Base-by-base conservation (phyloP, 53 echinoderm and acorn worm genomes). In the Echinometra lucunter region DNA sequence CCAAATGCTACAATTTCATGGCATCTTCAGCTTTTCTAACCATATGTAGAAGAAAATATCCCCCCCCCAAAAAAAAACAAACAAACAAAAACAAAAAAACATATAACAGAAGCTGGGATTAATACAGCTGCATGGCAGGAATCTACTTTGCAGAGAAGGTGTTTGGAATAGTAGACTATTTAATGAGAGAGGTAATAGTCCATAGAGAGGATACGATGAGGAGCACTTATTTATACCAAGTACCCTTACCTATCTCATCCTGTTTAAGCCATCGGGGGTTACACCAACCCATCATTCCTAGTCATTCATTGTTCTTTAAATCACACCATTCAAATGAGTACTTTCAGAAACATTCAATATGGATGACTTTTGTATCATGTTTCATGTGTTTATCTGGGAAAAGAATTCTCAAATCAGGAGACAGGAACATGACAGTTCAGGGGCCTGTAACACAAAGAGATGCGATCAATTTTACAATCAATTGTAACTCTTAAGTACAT, bases 111-210 rank as follows among this genome's bases (percentile, higher is more conserved):
- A 56, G 56, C 13, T 66, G 66, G n/a, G 66, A 66, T 66, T 17
- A n/a, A 25, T 66, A 81, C 17, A 42, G 0, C 44, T 81, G 2
- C 25, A 81, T 13, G 9, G 42, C 81, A 19, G 7, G 44, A 74
- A 69, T 69, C 13, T 69, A 34, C 69, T 34, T 32, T 6, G 23
- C 42, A 21, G 44, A 47, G 10, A 45, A n/a, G 49, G 49, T 12
- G 85, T 85, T 85, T 27, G 49, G 85, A 25, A 85, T 15, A 15
- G 21, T 1, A 85, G 85, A 85, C 85, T 85, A 85, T n/a, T 85
- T 85, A 85, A 85, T 85, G 85, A 85, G 85, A n/a, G 49, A 85
- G 47, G 85, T 85, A 49, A 49, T 85, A 49, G 85, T 85, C 85
- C 49, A 47, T 45, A 85, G 85, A 49, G 85, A 16, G 85, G 53